Evolutionary conservation across 2,888 invertebrate genomes (phyloP), one percentile per base, ranked within the genome.

Genomic region (Odontothrips loti): DNA sequence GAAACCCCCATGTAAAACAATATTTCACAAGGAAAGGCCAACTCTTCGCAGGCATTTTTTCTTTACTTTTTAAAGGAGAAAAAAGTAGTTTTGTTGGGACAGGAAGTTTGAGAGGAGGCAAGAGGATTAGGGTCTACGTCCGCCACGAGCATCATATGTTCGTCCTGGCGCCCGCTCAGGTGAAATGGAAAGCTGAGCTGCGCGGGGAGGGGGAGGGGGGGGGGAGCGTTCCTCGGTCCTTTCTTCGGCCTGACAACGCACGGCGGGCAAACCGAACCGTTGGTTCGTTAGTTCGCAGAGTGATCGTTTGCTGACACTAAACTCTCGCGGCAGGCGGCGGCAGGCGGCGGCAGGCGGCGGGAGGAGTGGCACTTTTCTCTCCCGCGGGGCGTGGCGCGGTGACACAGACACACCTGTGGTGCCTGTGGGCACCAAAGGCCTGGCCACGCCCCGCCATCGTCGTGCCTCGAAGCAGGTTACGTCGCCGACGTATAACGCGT

Each of bases 221-320:
- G 15, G 58, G 6, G 15, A 51, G 51, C 58, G 58, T 58, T 58
- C n/a, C 34, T 58, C 58, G 58, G 15, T 58, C 68, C 27, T 75
- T 75, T 75, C 27, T 58, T 15, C 17, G 34, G 3, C 58, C 17
- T 1, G 68, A 12, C 68, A 58, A 58, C 68, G 68, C 58, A 10
- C 27, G 1, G 68, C 27, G 23, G 27, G 68, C 20, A 17, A 58
- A 58, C 58, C 17, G 20, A 17, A 58, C 20, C 58, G 34, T 43
- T 43, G 34, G 34, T 43, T 43, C 3, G 34, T 43, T 43, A 6
- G 34, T 43, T 43, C 34, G 34, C 34, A 6, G 34, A 75, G 68
- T 23, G 68, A 75, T 75, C 68, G 68, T 75, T 75, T 75, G 27
- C 68, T 12, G 68, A 75, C 68, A 27, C 23, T 23, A 75, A 75